Base-by-base conservation (phyloP, 2,113 vertebrate genomes). In the Channa maculata region DNA sequence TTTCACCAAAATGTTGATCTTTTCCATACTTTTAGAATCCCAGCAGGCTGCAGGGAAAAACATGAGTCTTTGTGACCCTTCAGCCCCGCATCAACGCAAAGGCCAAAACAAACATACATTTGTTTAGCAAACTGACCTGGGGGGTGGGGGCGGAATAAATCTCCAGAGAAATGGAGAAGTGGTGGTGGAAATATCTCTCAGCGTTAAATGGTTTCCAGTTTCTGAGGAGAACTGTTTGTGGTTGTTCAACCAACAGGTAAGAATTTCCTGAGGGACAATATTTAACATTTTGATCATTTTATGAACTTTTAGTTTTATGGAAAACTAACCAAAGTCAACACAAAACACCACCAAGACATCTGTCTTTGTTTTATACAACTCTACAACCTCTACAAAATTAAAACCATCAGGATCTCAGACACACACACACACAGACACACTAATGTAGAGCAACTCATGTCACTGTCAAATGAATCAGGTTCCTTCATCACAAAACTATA, bases 31-130 rank as follows among this genome's bases (percentile, higher is more conserved):
- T 80, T 0, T 58, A 64, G 60, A 79, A 85, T 88, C 87, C 74
- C 83, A 86, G 67, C 80, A 49, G 65, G 71, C 60, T 86, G 76
- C 59, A 77, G n/a, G 51, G 45, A 80, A 89, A 78, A 80, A 64
- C 58, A 58, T 8, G 0, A 71, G 51, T 75, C 64, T 51, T 65
- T 82, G 55, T 63, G 76, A 75, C 71, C 52, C 79, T 52, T 63
- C 53, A 38, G 72, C 57, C 65, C 79, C 68, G 54, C 53, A 71
- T 89, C 75, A 80, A 81, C 76, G 68, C 80, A 81, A 82, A 77
- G 57, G 81, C 83, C 87, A 88, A 90, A 83, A 90, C 85, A 89
- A 93, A 91, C 82, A 91, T 9, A 64, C 46, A 48, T 77, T 85
- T 91, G 86, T 90, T 92, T 90, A 75, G 77, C 85, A 82, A 88